Conservation (phyloP, 1,140 invertebrate species). For the Aphaenogaster ashmeadi region DNA sequence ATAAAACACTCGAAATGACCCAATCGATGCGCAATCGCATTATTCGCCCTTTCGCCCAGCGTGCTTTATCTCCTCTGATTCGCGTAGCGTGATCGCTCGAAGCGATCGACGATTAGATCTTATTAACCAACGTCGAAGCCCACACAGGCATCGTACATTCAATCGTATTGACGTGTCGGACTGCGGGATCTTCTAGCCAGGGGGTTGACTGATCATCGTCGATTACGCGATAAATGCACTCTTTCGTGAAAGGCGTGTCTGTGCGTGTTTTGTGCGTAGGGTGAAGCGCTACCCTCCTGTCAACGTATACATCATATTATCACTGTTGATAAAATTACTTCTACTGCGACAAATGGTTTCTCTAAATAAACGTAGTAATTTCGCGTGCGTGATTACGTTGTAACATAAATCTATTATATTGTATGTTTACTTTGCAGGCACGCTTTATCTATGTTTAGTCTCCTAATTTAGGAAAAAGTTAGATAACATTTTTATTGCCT, state of each 20-base stretch:
- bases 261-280: conserved; percentile 1
- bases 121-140: conserved; percentile 47
- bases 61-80: conserved; percentile 41
- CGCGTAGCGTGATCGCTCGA: conserved; percentile 42
- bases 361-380: not conserved
- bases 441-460: not conserved
- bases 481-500: not conserved
- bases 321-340: conserved; percentile 3
- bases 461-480: conserved; percentile 30
- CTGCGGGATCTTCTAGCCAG: conserved; percentile 15
- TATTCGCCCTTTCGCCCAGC: conserved; percentile 56
- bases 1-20: conserved; percentile 71
- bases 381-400: not conserved
- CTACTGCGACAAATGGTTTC: not conserved
- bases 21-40: conserved; percentile 65
- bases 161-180: conserved; percentile 34
- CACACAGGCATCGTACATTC: not conserved
- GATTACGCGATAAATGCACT: conserved; percentile 62
- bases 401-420: not conserved
- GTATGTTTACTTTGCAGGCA: not conserved
- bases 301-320: not conserved
- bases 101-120: conserved; percentile 72
- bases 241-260: conserved; percentile 60
- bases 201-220: conserved; percentile 47
- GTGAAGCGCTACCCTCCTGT: conserved; percentile 2